phyloP scores from a whole-genome alignment of 2,113 vertebrate species.

The Ahaetulla prasina region DNA sequence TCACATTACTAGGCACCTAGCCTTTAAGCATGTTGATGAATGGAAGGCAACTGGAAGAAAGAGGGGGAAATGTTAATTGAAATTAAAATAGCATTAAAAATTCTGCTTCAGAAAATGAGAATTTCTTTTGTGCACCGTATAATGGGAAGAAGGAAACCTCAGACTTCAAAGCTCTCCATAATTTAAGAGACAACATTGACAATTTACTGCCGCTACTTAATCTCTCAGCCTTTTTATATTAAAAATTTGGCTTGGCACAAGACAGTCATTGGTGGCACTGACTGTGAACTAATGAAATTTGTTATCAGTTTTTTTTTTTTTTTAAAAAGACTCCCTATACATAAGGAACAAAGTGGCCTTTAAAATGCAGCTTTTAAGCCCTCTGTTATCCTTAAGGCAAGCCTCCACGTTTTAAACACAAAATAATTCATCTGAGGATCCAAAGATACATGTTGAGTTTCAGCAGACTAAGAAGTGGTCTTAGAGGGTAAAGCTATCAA shows the following conservation, averaged over 20 bases:
- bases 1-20: conserved; percentile 52
- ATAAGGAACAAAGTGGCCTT: conserved; percentile 48
- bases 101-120: conserved; percentile 38
- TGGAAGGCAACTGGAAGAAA: conserved; percentile 49
- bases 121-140: conserved; percentile 32
- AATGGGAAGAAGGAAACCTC: conserved; percentile 42
- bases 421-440: conserved; percentile 24
- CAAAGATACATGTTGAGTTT: neutral
- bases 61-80: conserved; percentile 45
- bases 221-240: conserved; percentile 43
- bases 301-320: conserved; percentile 45
- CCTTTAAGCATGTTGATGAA: conserved; percentile 43
- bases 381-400: conserved; percentile 24
- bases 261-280: conserved; percentile 47
- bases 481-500: neutral
- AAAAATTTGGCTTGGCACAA: conserved; percentile 35
- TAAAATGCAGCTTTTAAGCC: conserved; percentile 36
- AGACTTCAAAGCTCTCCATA: conserved; percentile 52
- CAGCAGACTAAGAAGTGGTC: neutral
- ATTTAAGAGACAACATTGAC: conserved; percentile 54
- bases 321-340: conserved; percentile 44
- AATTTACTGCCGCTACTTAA: conserved; percentile 43
- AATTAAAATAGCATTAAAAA: conserved; percentile 28
- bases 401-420: neutral
- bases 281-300: conserved; percentile 55